Evolutionary conservation across 2,113 vertebrate species (phyloP).

Genomic region (Thamnaconus septentrionalis): DNA sequence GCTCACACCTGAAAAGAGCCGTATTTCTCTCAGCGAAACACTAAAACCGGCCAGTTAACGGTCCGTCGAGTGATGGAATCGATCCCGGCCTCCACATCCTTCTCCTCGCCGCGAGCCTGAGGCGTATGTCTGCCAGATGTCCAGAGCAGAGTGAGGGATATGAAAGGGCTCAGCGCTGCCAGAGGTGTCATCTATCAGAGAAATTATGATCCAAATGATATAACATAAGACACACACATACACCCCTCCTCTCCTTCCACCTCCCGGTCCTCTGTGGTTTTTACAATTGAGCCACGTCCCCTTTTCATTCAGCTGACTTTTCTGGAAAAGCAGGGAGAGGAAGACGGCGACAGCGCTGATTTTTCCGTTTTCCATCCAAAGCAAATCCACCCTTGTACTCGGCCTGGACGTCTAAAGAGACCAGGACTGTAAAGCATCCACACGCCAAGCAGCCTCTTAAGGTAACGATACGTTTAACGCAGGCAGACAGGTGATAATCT

Average conservation of each 20-base stretch:
- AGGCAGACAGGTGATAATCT: too few relatives aligned
- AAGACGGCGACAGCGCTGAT: not conserved
- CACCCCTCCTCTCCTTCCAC: constrained; percentile 16
- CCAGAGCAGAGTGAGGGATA: constrained; percentile 43
- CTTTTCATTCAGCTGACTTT: constrained; percentile 40
- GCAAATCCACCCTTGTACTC: not conserved
- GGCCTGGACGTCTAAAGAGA: constrained; percentile 4
- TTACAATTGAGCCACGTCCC: constrained; percentile 15
- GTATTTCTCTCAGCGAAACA: constrained; percentile 38
- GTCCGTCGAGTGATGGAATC: constrained; percentile 47
- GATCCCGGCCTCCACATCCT: constrained; percentile 61
- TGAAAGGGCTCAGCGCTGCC: constrained; percentile 57
- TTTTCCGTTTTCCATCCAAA: constrained; percentile 21
- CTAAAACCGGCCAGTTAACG: constrained; percentile 44
- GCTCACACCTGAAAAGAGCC: constrained; percentile 56
- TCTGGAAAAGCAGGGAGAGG: constrained; percentile 19
- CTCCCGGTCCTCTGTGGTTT: constrained; percentile 20
- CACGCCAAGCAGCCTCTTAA: not conserved
- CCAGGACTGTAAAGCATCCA: not conserved
- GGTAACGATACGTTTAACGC: too few relatives aligned
- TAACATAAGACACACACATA: constrained; percentile 67
- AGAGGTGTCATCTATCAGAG: constrained; percentile 72
- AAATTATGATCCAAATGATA: constrained; percentile 71
- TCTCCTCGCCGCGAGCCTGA: constrained; percentile 36
- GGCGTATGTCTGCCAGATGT: constrained; percentile 78